Base-by-base conservation (phyloP, 2,888 invertebrate species). In the Dryobota labecula region DNA sequence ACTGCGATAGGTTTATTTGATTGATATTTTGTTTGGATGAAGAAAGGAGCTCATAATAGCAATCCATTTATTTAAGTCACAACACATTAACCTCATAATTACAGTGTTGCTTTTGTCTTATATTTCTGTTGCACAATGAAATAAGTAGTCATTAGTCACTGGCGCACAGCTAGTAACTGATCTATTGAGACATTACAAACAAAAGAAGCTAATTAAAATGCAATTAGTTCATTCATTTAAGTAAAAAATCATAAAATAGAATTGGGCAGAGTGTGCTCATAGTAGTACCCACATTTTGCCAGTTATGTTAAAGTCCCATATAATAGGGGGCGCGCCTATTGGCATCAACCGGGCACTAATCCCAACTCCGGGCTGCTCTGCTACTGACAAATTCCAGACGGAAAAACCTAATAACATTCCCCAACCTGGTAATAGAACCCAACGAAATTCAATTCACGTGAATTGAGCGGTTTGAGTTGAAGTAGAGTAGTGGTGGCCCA, bases 131-230 rank as follows among this genome's bases (percentile, higher is more conserved):
- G 7, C n/a, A 41, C 38, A 38, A 45, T 36, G 13, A 62, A 66
- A 33, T 33, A 0, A 15, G 27, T 27, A 65, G 9, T 51, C 18
- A 38, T 13, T 36, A 36, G 30, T 36, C 36, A 15, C 45, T 57
- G 45, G n/a, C 8, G 24, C 54, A 47, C 38, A 47, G 27, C 41
- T 64, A 38, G 7, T 13, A 49, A 45, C 43, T 18, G 76, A 78
- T 76, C 62, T 70, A 56, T 47, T 66, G 63, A 6, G 5, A 47
- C 69, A 78, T 78, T 51, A 64, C 20, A 27, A 58, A 60, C 43
- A 64, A 65, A 76, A 76, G 47, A 76, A 75, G 45, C 38, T 54
- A 83, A 76, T 82, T 76, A 78, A 72, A 65, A 73, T 15, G 43
- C 66, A 57, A 83, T 77, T 75, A 77, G 49, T 53, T 24, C 38